Evolutionary conservation across 2,113 vertebrate genomes (phyloP).

Genomic region (Paedocypris sp.): DNA sequence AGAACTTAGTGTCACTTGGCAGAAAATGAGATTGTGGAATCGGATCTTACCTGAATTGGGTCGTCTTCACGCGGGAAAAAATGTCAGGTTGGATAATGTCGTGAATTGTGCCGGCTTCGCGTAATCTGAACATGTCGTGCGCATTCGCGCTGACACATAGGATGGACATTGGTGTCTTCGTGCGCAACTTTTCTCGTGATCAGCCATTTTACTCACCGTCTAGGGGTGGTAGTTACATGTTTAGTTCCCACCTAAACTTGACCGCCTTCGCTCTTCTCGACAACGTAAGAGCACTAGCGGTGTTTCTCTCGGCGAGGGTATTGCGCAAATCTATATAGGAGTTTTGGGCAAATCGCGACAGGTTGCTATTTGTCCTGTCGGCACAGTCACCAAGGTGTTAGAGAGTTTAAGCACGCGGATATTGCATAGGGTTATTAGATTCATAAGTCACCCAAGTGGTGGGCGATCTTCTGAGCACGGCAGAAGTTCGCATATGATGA

Average conservation of each 20-base stretch:
- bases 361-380: constrained; percentile 74
- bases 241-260: constrained; percentile 52
- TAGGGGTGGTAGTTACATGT: constrained; percentile 33
- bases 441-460: constrained; percentile 99
- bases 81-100: constrained; percentile 39
- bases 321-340: constrained; percentile 77
- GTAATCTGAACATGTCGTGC: constrained; percentile 37
- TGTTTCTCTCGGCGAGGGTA: constrained; percentile 75
- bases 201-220: constrained; percentile 30
- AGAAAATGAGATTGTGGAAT: constrained; percentile 38
- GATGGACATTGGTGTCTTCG: constrained; percentile 18
- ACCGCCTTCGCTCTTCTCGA: constrained; percentile 67
- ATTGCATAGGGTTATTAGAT: constrained; percentile 99
- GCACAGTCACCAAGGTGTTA: constrained; percentile 85
- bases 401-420: constrained; percentile 94
- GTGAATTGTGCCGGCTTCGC: constrained; percentile 39
- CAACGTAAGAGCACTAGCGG: constrained; percentile 83
- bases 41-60: constrained; percentile 60
- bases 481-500: constrained; percentile 99
- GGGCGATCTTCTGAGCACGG: constrained; percentile 99
- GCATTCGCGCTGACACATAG: constrained; percentile 14
- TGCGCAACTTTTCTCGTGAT: constrained; percentile 24
- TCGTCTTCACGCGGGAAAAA: constrained; percentile 42
- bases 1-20: constrained; percentile 60
- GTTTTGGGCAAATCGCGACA: constrained; percentile 67